Evolutionary conservation across 2,888 invertebrate genomes (phyloP).

Genomic region (Pasiphila rectangulata): DNA sequence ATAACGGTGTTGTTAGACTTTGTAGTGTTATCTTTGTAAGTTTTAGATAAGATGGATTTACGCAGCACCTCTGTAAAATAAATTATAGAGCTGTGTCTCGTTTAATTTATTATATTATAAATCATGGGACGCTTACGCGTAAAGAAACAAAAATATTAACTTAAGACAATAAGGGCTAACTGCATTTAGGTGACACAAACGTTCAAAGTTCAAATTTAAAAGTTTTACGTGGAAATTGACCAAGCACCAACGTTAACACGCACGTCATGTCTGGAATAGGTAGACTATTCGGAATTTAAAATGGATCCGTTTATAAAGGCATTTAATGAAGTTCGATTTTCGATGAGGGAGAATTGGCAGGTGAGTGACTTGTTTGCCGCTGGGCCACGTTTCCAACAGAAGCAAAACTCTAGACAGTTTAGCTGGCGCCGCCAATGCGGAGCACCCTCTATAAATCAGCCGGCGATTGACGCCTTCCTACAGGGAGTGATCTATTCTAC

Average conservation of each 20-base stretch:
- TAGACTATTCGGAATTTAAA: constrained; percentile 75
- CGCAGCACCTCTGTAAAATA: too few relatives aligned
- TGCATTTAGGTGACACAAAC: too few relatives aligned
- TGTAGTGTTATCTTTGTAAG: too few relatives aligned
- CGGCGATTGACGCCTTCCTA: constrained; percentile 78
- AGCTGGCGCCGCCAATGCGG: constrained; percentile 59
- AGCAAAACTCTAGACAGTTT: constrained; percentile 75
- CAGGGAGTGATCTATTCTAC: constrained; percentile 79
- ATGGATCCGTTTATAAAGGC: constrained; percentile 76
- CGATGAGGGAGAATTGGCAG: constrained; percentile 72
- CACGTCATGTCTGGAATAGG: constrained; percentile 74
- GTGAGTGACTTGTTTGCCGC: constrained; percentile 80
- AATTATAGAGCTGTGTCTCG: too few relatives aligned
- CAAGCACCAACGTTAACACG: constrained; percentile 72
- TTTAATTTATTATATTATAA: too few relatives aligned
- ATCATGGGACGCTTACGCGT: too few relatives aligned
- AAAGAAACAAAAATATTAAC: too few relatives aligned
- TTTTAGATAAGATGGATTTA: too few relatives aligned
- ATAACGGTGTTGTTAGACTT: too few relatives aligned
- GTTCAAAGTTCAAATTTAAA: too few relatives aligned
- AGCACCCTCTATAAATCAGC: constrained; percentile 76
- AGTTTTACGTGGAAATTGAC: constrained; percentile 63
- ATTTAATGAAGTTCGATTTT: constrained; percentile 74
- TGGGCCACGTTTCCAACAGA: constrained; percentile 59
- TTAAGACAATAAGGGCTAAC: too few relatives aligned